Evolutionary conservation across 2,888 invertebrate species (phyloP).

Genomic region (Conus canariensis): DNA sequence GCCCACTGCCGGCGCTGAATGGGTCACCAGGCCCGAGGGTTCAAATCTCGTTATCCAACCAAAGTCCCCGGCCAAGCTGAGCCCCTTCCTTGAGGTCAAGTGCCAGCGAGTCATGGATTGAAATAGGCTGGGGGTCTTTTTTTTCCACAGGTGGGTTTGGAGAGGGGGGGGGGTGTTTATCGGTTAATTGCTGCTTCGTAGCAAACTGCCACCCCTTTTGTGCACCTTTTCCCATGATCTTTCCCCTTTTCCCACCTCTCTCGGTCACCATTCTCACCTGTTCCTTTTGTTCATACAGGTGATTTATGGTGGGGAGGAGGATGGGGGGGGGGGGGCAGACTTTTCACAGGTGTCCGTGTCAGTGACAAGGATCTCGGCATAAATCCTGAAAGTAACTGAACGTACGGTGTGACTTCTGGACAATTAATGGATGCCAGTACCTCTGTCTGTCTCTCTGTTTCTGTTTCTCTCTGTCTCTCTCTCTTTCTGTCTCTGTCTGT

Average conservation of each 20-base stretch:
- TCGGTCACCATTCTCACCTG: neutral
- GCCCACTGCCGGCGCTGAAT: neutral
- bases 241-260: neutral
- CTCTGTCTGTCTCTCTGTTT: too few species aligned
- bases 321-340: too few species aligned
- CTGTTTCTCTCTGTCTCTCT: too few species aligned
- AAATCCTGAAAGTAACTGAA: too few species aligned
- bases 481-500: too few species aligned
- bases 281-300: neutral
- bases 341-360: too few species aligned
- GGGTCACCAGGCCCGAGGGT: neutral
- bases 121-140: neutral
- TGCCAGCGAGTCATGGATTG: neutral
- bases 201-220: neutral
- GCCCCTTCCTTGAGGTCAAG: neutral
- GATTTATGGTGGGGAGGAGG: neutral
- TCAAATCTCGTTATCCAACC: slow-evolving; percentile 10
- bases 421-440: too few species aligned
- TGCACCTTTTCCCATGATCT: neutral
- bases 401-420: too few species aligned
- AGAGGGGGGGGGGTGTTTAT: neutral
- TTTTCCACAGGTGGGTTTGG: neutral
- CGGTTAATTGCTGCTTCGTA: neutral
- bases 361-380: too few species aligned
- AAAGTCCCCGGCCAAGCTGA: neutral